Conservation (phyloP, 1,140 invertebrate genomes). For the Pentalonia nigronervosa region DNA sequence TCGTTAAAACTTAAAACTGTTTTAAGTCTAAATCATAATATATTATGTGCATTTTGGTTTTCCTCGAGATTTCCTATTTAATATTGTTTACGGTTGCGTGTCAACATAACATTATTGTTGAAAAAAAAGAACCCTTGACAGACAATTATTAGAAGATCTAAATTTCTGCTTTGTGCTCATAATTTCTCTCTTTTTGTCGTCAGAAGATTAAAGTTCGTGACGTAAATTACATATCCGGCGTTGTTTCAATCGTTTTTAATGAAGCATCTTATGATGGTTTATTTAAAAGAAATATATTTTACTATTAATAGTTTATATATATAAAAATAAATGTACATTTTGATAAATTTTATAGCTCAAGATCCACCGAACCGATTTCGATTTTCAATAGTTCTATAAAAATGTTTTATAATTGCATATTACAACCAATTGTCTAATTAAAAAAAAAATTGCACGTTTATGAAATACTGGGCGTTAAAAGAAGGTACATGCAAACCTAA, state of each 20-base stretch:
- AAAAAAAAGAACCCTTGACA: neutral
- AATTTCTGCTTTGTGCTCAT: neutral
- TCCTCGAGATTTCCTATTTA: neutral
- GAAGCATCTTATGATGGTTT: neutral
- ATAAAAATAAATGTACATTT: too few species aligned
- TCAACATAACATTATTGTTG: neutral
- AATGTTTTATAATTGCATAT: neutral
- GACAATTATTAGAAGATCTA: neutral
- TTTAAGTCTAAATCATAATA: neutral
- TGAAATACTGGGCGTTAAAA: neutral
- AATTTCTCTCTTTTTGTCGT: neutral
- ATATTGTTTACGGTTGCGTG: slow-evolving; percentile 23
- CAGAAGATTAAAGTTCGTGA: neutral
- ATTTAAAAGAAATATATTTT: neutral
- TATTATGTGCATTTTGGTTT: neutral
- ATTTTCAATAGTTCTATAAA: neutral
- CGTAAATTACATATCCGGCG: neutral
- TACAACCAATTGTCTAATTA: neutral
- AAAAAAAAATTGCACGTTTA: neutral
- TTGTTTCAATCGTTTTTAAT: neutral
- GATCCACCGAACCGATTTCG: too few species aligned
- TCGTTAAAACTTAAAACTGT: neutral
- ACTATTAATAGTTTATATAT: neutral
- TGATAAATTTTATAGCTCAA: neutral
- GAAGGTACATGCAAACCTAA: neutral